phyloP scores from a whole-genome alignment of 2,797 vertebrate species.

The Triplophysa bombifrons region DNA sequence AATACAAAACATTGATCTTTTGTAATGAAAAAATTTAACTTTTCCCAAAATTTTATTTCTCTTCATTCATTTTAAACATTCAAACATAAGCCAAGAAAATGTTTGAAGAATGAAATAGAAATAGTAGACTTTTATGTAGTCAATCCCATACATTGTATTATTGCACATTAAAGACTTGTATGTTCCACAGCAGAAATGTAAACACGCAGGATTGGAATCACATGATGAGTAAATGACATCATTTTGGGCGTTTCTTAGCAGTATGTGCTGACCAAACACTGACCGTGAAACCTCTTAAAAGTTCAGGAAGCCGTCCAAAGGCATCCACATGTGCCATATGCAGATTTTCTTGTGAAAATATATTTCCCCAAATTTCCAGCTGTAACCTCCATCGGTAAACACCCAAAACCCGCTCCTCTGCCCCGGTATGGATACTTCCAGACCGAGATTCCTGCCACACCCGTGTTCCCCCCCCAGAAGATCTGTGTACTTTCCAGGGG shows the following conservation, averaged over 20 bases:
- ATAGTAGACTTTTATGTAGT: no score
- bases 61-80: no score
- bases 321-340: neutral
- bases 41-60: no score
- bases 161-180: neutral
- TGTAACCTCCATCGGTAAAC: slow-evolving; percentile 18
- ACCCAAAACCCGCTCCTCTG: slow-evolving; percentile 21
- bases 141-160: no score
- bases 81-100: no score
- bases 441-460: slow-evolving; percentile 19
- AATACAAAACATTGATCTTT: no score
- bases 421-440: slow-evolving; percentile 14
- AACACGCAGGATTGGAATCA: neutral
- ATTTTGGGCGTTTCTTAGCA: slow-evolving; percentile 1
- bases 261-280: slow-evolving; percentile 18
- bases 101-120: no score
- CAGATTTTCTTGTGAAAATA: slow-evolving; percentile 19
- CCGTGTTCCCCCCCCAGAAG: slow-evolving; percentile 14
- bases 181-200: neutral
- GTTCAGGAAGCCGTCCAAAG: slow-evolving; percentile 17
- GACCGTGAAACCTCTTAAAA: slow-evolving; percentile 33
- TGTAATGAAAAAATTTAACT: no score
- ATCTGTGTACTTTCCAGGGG: slow-evolving; percentile 54
- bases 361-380: slow-evolving; percentile 2
- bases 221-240: neutral